These are phyloP conservation scores for Oncorhynchus masou DNA, from an alignment of 2,113 vertebrate species.

Conservation along the genomic window DNA sequence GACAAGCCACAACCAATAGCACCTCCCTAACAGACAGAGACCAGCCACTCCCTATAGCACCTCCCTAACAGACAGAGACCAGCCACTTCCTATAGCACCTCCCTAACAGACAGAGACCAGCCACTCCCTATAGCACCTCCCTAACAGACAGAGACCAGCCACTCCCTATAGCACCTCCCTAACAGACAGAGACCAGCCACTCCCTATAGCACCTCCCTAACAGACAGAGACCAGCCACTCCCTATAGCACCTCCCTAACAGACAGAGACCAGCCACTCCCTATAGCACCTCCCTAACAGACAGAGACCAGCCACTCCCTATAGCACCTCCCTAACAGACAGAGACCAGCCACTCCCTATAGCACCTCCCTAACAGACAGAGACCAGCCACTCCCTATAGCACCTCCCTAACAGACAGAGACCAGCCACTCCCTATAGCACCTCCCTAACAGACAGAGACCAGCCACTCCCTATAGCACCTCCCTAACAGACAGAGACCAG, in stretches of 20 bases:
- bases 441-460: slow-evolving; percentile 10
- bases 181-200: slow-evolving; percentile 46
- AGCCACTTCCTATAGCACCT: slow-evolving; percentile 15
- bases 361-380: too few relatives aligned
- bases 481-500: slow-evolving; percentile 57
- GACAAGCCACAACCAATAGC: slow-evolving; percentile 19
- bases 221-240: background rate
- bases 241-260: background rate
- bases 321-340: too few relatives aligned
- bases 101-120: background rate
- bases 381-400: slow-evolving; percentile 13
- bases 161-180: slow-evolving; percentile 32
- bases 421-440: slow-evolving; percentile 12
- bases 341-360: too few relatives aligned
- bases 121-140: slow-evolving; percentile 13
- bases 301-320: too few relatives aligned
- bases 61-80: slow-evolving; percentile 57
- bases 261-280: slow-evolving; percentile 10
- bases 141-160: slow-evolving; percentile 8
- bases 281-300: background rate
- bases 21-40: slow-evolving; percentile 13
- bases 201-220: slow-evolving; percentile 13
- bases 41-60: background rate
- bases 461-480: background rate
- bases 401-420: background rate